phyloP scores from a whole-genome alignment of 2,888 invertebrate genomes.

The Nomada fucata region DNA sequence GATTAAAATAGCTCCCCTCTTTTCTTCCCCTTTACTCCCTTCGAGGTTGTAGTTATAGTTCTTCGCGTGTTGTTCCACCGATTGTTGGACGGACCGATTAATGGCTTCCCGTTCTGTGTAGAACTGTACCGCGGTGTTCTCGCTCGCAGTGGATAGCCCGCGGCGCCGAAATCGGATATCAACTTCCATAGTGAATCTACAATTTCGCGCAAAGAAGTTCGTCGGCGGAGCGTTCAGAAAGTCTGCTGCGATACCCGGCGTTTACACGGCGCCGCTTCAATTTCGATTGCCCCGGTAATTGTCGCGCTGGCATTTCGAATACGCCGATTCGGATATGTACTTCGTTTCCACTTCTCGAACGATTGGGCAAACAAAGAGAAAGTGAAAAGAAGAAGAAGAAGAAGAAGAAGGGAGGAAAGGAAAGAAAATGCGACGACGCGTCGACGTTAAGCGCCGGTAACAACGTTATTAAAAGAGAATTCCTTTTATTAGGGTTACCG shows the following conservation, averaged over 20 bases:
- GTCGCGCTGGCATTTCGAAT: conserved; percentile 1
- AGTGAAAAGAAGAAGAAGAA: not conserved
- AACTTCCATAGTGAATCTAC: not conserved
- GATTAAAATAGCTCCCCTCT: not conserved
- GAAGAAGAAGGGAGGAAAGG: too few species aligned
- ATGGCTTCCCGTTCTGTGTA: conserved; percentile 23
- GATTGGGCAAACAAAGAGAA: not conserved
- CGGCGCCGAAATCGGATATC: not conserved
- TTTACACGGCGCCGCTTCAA: not conserved
- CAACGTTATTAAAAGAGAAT: conserved; percentile 35
- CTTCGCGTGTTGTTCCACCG: conserved; percentile 20
- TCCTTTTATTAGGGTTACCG: conserved; percentile 1
- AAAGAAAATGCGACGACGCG: too few species aligned
- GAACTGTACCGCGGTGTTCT: not conserved
- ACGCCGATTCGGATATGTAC: not conserved
- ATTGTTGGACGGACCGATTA: conserved; percentile 29
- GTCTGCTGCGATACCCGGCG: not conserved
- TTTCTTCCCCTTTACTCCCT: not conserved
- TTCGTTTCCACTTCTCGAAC: not conserved
- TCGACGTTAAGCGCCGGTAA: not conserved
- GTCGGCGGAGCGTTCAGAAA: not conserved
- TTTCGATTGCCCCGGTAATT: conserved; percentile 40
- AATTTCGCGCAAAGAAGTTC: conserved; percentile 11
- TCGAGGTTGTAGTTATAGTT: not conserved
- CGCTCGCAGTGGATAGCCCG: not conserved